Evolutionary conservation across 2,797 vertebrate species (phyloP).

Genomic region (Semotilus atromaculatus): DNA sequence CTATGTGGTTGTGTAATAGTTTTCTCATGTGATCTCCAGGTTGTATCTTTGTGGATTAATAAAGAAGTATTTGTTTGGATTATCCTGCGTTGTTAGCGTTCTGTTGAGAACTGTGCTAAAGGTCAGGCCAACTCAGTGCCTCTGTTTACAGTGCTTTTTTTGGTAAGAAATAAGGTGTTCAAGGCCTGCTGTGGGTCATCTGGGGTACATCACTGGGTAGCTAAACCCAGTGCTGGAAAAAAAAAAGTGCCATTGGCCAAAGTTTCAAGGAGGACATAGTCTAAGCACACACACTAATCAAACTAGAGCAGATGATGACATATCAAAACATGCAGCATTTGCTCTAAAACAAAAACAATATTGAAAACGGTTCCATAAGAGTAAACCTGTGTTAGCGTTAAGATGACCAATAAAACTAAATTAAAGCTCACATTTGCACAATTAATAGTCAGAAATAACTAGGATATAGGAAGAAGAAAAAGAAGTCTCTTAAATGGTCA

Average conservation of each 20-base stretch:
- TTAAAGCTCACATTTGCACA: background rate
- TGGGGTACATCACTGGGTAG: slow-evolving; percentile 62
- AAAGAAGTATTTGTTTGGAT: background rate
- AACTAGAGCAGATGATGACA: slow-evolving; percentile 31
- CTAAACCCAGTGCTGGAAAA: slow-evolving; percentile 59
- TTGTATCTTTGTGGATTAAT: background rate
- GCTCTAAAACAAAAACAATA: slow-evolving; percentile 37
- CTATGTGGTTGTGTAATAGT: no score
- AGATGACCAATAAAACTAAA: background rate
- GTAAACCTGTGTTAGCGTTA: background rate
- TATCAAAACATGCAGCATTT: slow-evolving; percentile 32
- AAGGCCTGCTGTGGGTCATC: slow-evolving; percentile 61
- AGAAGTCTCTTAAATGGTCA: background rate
- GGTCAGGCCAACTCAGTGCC: slow-evolving; percentile 49
- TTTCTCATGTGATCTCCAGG: background rate
- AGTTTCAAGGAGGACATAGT: slow-evolving; percentile 64
- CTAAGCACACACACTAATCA: slow-evolving; percentile 42
- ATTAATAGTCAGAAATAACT: background rate
- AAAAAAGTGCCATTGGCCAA: slow-evolving; percentile 47
- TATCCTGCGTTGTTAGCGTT: background rate
- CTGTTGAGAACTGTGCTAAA: slow-evolving; percentile 50
- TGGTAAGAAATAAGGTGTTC: slow-evolving; percentile 72
- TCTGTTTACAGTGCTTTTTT: slow-evolving; percentile 68
- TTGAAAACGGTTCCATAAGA: background rate
- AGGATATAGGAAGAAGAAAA: background rate